Evolutionary conservation across 2,113 vertebrate genomes (phyloP).

Genomic region (Mesitornis unicolor): DNA sequence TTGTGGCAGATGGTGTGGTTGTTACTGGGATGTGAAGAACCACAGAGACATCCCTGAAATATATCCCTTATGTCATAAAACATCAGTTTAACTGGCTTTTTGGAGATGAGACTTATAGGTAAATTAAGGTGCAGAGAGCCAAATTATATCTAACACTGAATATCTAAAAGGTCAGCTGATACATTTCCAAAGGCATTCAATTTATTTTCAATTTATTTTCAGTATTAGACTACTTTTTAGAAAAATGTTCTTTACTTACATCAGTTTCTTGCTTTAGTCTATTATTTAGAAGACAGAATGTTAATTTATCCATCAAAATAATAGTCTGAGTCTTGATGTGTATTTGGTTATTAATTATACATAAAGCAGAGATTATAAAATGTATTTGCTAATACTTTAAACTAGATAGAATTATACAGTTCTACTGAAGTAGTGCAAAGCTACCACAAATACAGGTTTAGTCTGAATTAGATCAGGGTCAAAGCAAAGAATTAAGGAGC

Average conservation of each 20-base stretch:
- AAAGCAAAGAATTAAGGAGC: neutral
- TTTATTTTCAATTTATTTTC: neutral
- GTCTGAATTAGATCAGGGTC: neutral
- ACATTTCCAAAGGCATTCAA: neutral
- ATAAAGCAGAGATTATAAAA: neutral
- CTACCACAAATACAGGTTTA: neutral
- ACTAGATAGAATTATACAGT: neutral
- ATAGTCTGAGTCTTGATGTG: neutral
- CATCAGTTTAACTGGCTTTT: conserved; percentile 28
- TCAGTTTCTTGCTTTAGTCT: neutral
- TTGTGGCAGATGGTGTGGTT: conserved; percentile 35
- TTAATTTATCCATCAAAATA: neutral
- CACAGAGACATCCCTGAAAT: conserved; percentile 27
- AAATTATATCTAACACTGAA: neutral
- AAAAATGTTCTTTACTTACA: neutral
- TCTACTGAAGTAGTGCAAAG: neutral
- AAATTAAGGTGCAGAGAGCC: conserved; percentile 11
- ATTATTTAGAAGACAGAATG: neutral
- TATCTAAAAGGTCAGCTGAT: conserved; percentile 18
- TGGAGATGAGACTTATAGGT: neutral
- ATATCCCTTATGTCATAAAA: conserved; percentile 35
- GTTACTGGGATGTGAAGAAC: conserved; percentile 19
- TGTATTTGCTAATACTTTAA: neutral
- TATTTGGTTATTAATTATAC: neutral
- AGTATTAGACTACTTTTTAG: neutral